Evolutionary conservation across 2,797 vertebrate genomes (phyloP).

Genomic region (Ptychadena robeensis): DNA sequence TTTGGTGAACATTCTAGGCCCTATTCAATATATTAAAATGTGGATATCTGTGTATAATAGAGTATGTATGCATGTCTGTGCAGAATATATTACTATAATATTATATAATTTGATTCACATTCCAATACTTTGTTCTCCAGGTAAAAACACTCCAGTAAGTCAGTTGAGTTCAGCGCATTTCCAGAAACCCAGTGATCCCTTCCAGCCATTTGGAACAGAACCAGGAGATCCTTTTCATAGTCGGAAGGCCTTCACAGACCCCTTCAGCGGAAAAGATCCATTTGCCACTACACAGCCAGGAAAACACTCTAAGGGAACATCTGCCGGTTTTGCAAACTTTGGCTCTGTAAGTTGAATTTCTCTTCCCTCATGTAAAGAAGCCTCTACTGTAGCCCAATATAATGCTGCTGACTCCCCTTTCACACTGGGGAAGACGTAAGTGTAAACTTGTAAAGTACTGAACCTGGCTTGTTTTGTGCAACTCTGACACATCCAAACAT

Average conservation of each 20-base stretch:
- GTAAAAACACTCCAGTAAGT: constrained; percentile 93
- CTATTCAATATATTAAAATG: no score
- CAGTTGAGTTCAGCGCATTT: constrained; percentile 82
- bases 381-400: constrained; percentile 65
- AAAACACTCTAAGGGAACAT: constrained; percentile 88
- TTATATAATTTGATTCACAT: background rate
- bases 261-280: constrained; percentile 97
- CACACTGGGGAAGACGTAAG: constrained; percentile 42
- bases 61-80: no score
- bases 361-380: constrained; percentile 69
- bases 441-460: constrained; percentile 38
- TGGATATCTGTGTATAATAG: no score
- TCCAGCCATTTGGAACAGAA: constrained; percentile 90
- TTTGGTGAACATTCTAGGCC: no score
- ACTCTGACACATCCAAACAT: background rate
- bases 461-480: constrained; percentile 27
- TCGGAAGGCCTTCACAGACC: constrained; percentile 92
- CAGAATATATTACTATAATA: no score
- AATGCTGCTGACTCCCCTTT: constrained; percentile 40
- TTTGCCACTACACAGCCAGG: constrained; percentile 90
- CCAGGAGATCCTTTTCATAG: constrained; percentile 89
- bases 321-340: constrained; percentile 89
- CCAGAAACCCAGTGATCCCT: constrained; percentile 89
- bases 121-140: constrained; percentile 71
- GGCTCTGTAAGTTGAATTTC: constrained; percentile 92